Conservation (phyloP, 2,888 invertebrate species). For the Timandra comae region DNA sequence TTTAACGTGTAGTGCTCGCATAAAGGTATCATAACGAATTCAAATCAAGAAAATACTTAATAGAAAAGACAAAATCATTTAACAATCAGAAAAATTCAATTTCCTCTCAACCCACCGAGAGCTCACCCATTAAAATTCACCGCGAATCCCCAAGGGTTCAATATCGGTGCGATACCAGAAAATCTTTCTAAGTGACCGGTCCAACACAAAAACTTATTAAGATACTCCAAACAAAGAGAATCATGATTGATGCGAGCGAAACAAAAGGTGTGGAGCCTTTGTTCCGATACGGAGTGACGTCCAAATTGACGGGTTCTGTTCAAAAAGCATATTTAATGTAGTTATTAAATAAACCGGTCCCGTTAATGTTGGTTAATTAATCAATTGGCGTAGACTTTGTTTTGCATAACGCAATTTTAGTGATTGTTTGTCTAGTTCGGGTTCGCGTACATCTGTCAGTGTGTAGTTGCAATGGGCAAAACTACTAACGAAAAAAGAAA, state of each 20-base stretch:
- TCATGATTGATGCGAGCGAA: conserved; percentile 65
- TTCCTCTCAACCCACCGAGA: conserved; percentile 31
- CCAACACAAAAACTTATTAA: conserved; percentile 71
- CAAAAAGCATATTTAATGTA: conserved; percentile 52
- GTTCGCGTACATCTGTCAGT: background rate
- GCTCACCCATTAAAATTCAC: conserved; percentile 55
- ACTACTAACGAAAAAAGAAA: too few species aligned
- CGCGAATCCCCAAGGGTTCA: conserved; percentile 31
- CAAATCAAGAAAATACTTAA: too few species aligned
- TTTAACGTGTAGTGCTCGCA: background rate
- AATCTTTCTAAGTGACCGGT: conserved; percentile 72
- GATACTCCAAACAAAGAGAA: conserved; percentile 65
- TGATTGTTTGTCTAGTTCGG: conserved; percentile 21
- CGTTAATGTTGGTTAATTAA: conserved; percentile 60
- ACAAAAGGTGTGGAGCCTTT: conserved; percentile 60
- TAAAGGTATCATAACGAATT: too few species aligned
- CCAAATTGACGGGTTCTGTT: conserved; percentile 35
- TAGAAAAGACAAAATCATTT: too few species aligned
- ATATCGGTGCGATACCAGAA: conserved; percentile 42
- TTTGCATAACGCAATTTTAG: conserved; percentile 29
- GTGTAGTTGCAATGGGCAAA: too few species aligned
- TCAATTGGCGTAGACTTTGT: conserved; percentile 47
- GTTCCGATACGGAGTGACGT: conserved; percentile 42
- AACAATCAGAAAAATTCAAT: conserved; percentile 24
- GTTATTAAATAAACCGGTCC: conserved; percentile 65